These are phyloP conservation scores for Manis javanica DNA, from an alignment of 2,797 vertebrate genomes.

Conservation along the genomic window DNA sequence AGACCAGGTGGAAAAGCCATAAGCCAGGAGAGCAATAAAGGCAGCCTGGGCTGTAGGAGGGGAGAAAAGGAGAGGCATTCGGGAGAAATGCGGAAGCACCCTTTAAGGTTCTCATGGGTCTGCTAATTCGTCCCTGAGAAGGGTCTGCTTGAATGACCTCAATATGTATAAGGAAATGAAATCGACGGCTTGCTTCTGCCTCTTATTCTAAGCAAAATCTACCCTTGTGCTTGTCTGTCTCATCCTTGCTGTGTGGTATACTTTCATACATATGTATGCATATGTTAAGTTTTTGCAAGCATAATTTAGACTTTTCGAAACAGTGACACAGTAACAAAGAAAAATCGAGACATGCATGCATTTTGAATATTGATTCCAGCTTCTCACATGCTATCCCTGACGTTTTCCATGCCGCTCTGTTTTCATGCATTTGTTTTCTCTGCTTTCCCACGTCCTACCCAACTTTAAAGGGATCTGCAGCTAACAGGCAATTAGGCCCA, in stretches of 20 bases:
- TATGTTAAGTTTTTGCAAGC: slow-evolving; percentile 87
- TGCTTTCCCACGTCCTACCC: slow-evolving; percentile 61
- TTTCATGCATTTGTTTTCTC: slow-evolving; percentile 79
- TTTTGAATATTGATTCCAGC: slow-evolving; percentile 86
- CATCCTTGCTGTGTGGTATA: slow-evolving; percentile 76
- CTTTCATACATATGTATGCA: slow-evolving; percentile 88
- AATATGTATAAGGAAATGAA: slow-evolving; percentile 77
- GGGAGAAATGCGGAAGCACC: not conserved
- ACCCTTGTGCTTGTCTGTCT: slow-evolving; percentile 82
- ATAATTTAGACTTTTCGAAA: slow-evolving; percentile 90
- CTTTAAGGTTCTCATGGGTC: not conserved
- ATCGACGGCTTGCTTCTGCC: slow-evolving; percentile 81
- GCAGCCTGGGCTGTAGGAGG: not conserved
- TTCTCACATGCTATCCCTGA: slow-evolving; percentile 80
- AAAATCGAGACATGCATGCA: slow-evolving; percentile 86
- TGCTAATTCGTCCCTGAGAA: rapidly evolving
- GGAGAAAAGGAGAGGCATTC: not conserved
- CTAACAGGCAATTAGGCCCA: slow-evolving; percentile 47
- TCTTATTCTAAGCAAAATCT: slow-evolving; percentile 80
- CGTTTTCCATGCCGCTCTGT: slow-evolving; percentile 83
- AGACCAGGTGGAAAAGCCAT: not conserved
- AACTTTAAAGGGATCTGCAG: slow-evolving; percentile 53
- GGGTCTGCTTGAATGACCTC: not conserved
- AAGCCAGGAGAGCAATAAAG: not conserved
- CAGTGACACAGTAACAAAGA: slow-evolving; percentile 88